Percentiles rank a stretch among this genome's conserved stretches.
Evolutionary conservation across 2,797 vertebrate species (phyloP).

Genomic region (Neopelma chrysocephalum): DNA sequence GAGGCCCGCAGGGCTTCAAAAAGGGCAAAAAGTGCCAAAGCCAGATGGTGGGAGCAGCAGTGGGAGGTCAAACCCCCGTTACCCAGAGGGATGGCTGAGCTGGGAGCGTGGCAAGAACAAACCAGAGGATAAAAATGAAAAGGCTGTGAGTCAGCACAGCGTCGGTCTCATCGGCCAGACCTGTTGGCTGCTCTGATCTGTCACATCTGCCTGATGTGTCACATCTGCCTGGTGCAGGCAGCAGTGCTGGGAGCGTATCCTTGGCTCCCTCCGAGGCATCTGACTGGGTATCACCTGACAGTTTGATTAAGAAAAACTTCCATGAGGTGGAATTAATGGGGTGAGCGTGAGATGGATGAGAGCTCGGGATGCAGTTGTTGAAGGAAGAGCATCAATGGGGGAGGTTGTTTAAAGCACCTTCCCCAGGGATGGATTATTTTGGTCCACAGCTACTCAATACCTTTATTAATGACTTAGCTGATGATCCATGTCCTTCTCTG

Average conservation of each 20-base stretch:
- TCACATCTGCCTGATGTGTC: too few relatives aligned
- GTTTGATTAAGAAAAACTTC: not conserved
- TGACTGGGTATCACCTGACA: not conserved
- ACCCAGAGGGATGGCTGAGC: not conserved
- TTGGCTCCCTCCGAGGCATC: not conserved
- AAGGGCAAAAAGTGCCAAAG: not conserved
- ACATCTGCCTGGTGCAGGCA: not conserved
- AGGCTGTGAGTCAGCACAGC: not conserved
- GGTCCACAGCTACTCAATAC: not conserved
- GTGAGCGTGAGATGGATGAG: not conserved
- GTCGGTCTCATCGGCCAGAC: not conserved
- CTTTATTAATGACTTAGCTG: not conserved
- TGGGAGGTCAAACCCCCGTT: not conserved
- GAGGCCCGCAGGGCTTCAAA: not conserved
- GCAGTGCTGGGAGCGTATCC: not conserved
- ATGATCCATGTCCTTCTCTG: not conserved
- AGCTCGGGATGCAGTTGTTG: not conserved
- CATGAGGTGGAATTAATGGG: not conserved
- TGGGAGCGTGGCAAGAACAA: not conserved
- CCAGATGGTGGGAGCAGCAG: not conserved
- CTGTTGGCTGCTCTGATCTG: not conserved
- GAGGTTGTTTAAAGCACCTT: not conserved
- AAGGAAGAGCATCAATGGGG: not conserved
- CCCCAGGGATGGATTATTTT: constrained; percentile 3
- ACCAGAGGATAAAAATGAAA: not conserved